A percentile compares a stretch with the other conserved stretches of the same genome.
phyloP scores from a whole-genome alignment of 2,888 invertebrate species.

The Parasteatoda lunata region DNA sequence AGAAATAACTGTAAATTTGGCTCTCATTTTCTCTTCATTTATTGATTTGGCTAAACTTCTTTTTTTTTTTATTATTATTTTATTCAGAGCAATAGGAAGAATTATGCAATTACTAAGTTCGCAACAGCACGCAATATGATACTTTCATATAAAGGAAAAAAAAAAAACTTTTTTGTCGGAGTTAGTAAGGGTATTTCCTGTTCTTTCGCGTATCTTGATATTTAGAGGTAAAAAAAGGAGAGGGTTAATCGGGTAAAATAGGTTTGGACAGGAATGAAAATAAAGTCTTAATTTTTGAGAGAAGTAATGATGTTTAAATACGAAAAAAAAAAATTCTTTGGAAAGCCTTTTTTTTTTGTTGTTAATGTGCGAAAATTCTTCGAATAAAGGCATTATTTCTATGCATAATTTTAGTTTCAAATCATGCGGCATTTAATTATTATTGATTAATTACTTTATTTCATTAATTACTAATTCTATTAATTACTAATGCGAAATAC shows the following conservation, averaged over 20 bases:
- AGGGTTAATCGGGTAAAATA: not conserved
- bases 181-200: not conserved
- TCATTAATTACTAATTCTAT: too few species aligned
- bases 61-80: not conserved
- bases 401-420: too few species aligned
- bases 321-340: too few species aligned
- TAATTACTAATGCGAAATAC: too few species aligned
- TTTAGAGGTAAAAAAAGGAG: slow-evolving; percentile 4
- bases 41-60: slow-evolving; percentile 18
- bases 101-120: slow-evolving; percentile 43
- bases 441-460: too few species aligned
- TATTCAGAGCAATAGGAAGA: slow-evolving; percentile 8
- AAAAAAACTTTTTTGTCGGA: not conserved
- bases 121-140: slow-evolving; percentile 20
- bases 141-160: slow-evolving; percentile 27
- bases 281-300: not conserved
- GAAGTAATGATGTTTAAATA: not conserved
- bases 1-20: slow-evolving; percentile 4
- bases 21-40: not conserved
- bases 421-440: too few species aligned
- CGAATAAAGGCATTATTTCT: too few species aligned
- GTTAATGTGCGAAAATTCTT: too few species aligned
- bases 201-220: not conserved
- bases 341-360: too few species aligned
- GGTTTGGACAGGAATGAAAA: not conserved